Percentiles rank a stretch among this genome's conserved stretches.
Conservation (phyloP, 2,888 invertebrate genomes). For the Gandaritis pyraliata region DNA sequence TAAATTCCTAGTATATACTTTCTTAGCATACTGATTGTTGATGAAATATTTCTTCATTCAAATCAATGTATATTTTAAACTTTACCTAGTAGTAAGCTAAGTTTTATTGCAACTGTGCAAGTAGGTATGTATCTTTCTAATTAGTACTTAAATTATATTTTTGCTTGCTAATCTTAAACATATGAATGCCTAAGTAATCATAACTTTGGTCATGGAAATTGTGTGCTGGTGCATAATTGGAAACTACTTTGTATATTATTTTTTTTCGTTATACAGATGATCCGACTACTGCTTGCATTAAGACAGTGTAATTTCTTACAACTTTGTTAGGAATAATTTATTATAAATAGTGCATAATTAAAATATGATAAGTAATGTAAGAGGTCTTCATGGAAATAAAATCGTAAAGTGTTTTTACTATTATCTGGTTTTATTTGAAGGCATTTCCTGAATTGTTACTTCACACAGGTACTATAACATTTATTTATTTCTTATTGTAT, state of each 20-base stretch:
- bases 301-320: conserved; percentile 12
- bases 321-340: conserved; percentile 11
- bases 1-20: too few species aligned
- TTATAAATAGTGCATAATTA: conserved; percentile 10
- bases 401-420: conserved; percentile 25
- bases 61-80: neutral
- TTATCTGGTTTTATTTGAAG: conserved; percentile 12
- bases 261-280: conserved; percentile 7
- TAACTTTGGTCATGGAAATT: conserved; percentile 9
- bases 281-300: conserved; percentile 14
- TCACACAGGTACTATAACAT: conserved; percentile 16
- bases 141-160: conserved; percentile 7
- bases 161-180: conserved; percentile 20
- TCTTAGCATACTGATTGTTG: neutral
- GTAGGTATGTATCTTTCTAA: neutral
- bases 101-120: conserved; percentile 15
- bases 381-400: conserved; percentile 30
- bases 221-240: conserved; percentile 26
- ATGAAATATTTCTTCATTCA: neutral
- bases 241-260: neutral
- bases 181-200: conserved; percentile 9
- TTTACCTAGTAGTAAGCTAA: conserved; percentile 5
- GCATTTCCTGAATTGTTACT: neutral
- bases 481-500: neutral
- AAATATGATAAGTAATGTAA: conserved; percentile 9